Conservation (phyloP, 53 echinoderm and acorn worm genomes). For the Mesocentrotus franciscanus region DNA sequence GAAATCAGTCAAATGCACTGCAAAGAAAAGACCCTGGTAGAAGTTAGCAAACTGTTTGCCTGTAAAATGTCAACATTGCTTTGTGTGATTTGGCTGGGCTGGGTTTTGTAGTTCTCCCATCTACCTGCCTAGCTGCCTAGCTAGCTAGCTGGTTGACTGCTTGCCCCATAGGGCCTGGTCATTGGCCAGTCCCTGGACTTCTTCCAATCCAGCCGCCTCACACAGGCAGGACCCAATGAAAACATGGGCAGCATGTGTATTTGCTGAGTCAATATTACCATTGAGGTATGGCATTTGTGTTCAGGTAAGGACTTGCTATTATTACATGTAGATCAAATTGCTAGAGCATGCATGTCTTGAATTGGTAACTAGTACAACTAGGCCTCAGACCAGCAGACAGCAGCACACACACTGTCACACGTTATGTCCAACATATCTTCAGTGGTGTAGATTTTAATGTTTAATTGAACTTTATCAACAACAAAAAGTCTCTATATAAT, state of each 20-base stretch:
- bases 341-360: slow-evolving; percentile 8
- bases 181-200: background rate
- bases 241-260: slow-evolving; percentile 48
- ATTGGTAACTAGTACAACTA: background rate
- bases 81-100: slow-evolving; percentile 47
- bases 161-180: background rate
- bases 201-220: background rate
- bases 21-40: slow-evolving; percentile 43
- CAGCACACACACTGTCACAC: background rate
- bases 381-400: background rate
- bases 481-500: no score
- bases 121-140: background rate
- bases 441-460: background rate
- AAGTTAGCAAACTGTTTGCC: slow-evolving; percentile 40
- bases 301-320: slow-evolving; percentile 56
- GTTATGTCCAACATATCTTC: background rate
- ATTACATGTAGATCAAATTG: slow-evolving; percentile 47
- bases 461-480: no score
- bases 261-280: slow-evolving; percentile 64
- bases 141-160: background rate
- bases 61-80: slow-evolving; percentile 64
- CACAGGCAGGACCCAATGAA: slow-evolving; percentile 46
- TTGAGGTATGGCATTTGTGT: slow-evolving; percentile 52
- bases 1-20: background rate
- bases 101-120: background rate